These are phyloP conservation scores for Apeira syringaria DNA, from an alignment of 2,888 invertebrate genomes.

Conservation along the genomic window DNA sequence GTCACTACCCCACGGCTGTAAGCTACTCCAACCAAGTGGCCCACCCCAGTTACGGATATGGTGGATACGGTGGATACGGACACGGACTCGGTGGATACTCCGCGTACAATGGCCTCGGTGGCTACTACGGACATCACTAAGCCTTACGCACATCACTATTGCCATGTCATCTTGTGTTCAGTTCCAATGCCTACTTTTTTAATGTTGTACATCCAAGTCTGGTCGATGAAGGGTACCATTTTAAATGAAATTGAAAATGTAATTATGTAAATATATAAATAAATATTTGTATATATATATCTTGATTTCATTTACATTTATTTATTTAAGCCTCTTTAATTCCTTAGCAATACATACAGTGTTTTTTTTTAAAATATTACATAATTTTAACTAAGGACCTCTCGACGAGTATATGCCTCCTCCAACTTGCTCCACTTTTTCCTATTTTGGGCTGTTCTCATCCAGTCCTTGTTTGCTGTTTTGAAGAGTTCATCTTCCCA, in stretches of 20 bases:
- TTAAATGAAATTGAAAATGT: constrained; percentile 24
- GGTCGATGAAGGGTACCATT: constrained; percentile 22
- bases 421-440: too few relatives aligned
- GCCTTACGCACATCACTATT: constrained; percentile 2
- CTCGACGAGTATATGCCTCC: too few relatives aligned
- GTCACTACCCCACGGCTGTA: constrained; percentile 40
- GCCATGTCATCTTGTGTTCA: constrained; percentile 19
- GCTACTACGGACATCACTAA: constrained; percentile 55
- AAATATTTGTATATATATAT: constrained; percentile 28
- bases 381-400: too few relatives aligned
- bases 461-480: too few relatives aligned
- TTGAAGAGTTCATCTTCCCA: too few relatives aligned
- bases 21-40: constrained; percentile 44
- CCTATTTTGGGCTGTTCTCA: too few relatives aligned
- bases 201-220: constrained; percentile 21
- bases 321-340: too few relatives aligned
- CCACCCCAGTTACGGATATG: constrained; percentile 45
- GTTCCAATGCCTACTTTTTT: constrained; percentile 19
- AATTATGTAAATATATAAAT: constrained; percentile 29
- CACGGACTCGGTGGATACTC: constrained; percentile 32
- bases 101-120: constrained; percentile 30
- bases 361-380: too few relatives aligned
- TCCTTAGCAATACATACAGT: too few relatives aligned
- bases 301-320: too few relatives aligned
- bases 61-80: constrained; percentile 43